Evolutionary conservation across 2,797 vertebrate genomes (phyloP), one percentile per base, ranked within the genome.

Genomic region (Falco rusticolus): DNA sequence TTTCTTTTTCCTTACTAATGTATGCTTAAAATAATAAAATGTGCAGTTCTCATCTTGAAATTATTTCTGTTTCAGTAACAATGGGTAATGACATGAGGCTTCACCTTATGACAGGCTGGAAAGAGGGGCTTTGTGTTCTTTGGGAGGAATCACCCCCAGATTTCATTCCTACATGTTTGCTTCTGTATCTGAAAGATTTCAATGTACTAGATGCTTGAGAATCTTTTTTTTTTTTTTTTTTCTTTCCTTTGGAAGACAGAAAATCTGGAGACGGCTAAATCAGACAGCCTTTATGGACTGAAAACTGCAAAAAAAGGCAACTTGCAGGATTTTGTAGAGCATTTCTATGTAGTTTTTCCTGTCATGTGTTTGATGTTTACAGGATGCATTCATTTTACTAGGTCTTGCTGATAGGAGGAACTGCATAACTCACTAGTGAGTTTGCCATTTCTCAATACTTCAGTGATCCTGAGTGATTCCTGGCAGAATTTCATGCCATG

Each of bases 351-450:
- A 15, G 24, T 24, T 84, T 89, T 89, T 84, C 57, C 39, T 84
- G 61, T 75, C 59, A 47, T 34, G 15, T 26, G 60, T 81, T 81
- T 86, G 80, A 57, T 57, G 77, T 72, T 92, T 90, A 88, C 77
- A 87, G 83, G 80, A 90, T 37, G 64, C 3, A 1, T 91, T 92
- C 13, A 5, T 66, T 88, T 75, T 88, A 68, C 59, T 61, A 47
- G 20, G n/a, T 61, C 79, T 84, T 81, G 37, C 68, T 78, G 74
- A 39, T 72, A 95, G 74, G 81, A 93, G 82, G 83, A 95, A 92
- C 94, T 85, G 68, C 89, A 91, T 92, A 96, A 69, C 75, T 89
- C 89, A n/a, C 16, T 39, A 47, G 82, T 93, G 91, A 92, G 82
- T 94, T 82, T 33, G 45, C 50, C 71, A 1, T 96, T 96, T 96